Evolutionary conservation across 92 coral and sea anemone species (phyloP), one percentile per base, ranked within the genome.

Genomic region (Metridium senile): DNA sequence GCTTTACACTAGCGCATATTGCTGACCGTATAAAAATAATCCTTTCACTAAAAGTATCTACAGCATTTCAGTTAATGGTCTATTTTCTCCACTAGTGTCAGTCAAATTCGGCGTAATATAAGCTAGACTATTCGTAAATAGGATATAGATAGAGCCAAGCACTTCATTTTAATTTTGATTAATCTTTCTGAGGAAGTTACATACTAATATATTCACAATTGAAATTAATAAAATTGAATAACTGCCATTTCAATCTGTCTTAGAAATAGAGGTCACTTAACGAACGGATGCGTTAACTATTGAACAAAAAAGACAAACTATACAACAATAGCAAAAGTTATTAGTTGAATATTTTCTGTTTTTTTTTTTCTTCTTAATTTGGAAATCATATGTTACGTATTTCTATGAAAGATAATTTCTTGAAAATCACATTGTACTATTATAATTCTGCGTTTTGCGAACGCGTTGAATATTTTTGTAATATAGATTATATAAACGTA

Each of bases 401-500:
- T 59, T 3, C 26, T 25, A 59, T 59, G 65, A 59, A 59, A 59
- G 65, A 59, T 59, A 59, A 63, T 63, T 2, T 31, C 16, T 63
- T n/a, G 69, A 28, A 28, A 28, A 63, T 63, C 65, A 63, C 23
- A 4, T 39, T 28, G 69, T 23, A 28, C 22, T 59, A 26, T 2
- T 63, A 3, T 7, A 23, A 31, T 1, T 21, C 25, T 59, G 26
- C 31, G 65, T 26, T 4, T 59, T 59, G 22, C 29, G 61, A 54
- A 54, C n/a, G 61, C n/a, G n/a, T 10, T 54, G 4, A 39, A 39
- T 39, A 4, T 39, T 59, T 59, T 4, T 22, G 65, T 22, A 19
- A 59, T 59, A 59, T 59, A 19, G 26, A 54, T 54, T 16, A 54
- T 7, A 16, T 54, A 16, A 16, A 16, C 61, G 61, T 20, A 2